Base-by-base conservation (phyloP, 2,888 invertebrate species). In the Lamellibrachia satsuma region DNA sequence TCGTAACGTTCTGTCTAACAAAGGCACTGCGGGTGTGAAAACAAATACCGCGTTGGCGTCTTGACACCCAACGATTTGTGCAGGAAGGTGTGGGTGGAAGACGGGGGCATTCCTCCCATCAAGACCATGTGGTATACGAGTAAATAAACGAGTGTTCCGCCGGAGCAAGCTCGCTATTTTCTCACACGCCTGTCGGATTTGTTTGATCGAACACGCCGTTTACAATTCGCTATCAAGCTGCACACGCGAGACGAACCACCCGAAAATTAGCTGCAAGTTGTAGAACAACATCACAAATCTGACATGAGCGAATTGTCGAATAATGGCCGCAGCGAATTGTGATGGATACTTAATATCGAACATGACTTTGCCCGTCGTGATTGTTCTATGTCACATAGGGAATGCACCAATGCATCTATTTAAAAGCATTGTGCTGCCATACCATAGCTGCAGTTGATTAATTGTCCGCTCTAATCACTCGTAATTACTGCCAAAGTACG, bases 401-500 rank as follows among this genome's bases (percentile, higher is more conserved):
- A 11, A 22, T 60, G 22, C 22, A 75, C n/a, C n/a, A 22, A 15
- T 22, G 75, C n/a, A 15, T 3, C n/a, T 0, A 55, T 3, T 39
- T 55, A 55, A 9, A 55, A 55, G 55, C 9, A 55, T 9, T 75
- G 75, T 15, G 75, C 22, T 15, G 6, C 15, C 4, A 22, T n/a
- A 75, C 60, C 60, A 22, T 75, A 15, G 15, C 15, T n/a, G 75
- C 75, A 22, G 75, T 6, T 22, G 15, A 75, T 22, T 75, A 75
- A 75, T 75, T 75, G 22, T 75, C 75, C 15, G 75, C 22, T 75
- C 15, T n/a, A 75, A 75, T 75, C 75, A 22, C n/a, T 75, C 75
- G 75, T 75, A 75, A 75, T 75, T 75, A 75, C 75, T 75, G 75
- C 75, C 75, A 75, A 75, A 75, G 22, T 75, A n/a, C 75, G 75